Conservation (phyloP, 2,888 invertebrate species). For the Scaptomyza tumidula region DNA sequence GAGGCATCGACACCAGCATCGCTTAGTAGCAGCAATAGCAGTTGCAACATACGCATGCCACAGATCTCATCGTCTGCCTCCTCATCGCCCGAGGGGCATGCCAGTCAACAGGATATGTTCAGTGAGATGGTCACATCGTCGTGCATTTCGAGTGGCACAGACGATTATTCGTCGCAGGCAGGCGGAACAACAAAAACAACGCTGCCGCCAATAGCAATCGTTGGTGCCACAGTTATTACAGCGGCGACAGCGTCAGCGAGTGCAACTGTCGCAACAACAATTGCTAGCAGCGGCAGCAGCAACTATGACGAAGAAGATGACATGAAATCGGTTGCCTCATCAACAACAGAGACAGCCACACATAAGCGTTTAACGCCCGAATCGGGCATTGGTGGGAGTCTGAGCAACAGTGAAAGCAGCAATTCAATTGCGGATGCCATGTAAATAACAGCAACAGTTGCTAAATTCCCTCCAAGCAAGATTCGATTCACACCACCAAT, state of each 20-base stretch:
- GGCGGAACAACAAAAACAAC: conserved; percentile 2
- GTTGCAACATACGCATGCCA: conserved; percentile 38
- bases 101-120: conserved; percentile 75
- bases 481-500: neutral
- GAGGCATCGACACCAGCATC: conserved; percentile 84
- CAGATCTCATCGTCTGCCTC: conserved; percentile 25
- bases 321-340: conserved; percentile 60
- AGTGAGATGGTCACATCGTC: conserved; percentile 81
- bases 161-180: conserved; percentile 70
- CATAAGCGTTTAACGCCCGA: conserved; percentile 80
- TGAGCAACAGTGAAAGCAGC: conserved; percentile 81
- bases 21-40: conserved; percentile 66
- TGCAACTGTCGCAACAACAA: conserved; percentile 2
- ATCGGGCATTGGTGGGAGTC: conserved; percentile 81
- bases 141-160: conserved; percentile 71
- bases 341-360: conserved; percentile 64
- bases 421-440: conserved; percentile 74
- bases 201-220: conserved; percentile 22
- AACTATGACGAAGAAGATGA: conserved; percentile 69
- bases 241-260: too few species aligned
- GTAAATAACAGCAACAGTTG: conserved; percentile 53
- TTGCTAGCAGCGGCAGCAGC: conserved; percentile 52
- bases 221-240: neutral
- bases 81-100: conserved; percentile 48
- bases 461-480: neutral